Base-by-base conservation (phyloP, 1,140 invertebrate species). In the Muscidifurax raptorellus region DNA sequence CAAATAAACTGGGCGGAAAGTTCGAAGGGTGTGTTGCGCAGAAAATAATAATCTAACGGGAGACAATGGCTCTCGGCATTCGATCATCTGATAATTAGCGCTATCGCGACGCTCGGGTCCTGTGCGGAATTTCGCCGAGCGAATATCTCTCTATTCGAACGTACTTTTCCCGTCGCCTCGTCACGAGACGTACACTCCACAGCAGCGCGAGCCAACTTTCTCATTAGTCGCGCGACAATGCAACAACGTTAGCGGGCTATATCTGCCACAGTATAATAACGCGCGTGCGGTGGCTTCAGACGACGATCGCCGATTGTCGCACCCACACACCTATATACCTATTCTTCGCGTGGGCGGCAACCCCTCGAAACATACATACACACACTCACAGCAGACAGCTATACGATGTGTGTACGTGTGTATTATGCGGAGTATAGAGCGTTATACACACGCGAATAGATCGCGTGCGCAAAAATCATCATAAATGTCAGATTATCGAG, bases 191-290 rank as follows among this genome's bases (percentile, higher is more conserved):
- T n/a, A 69, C 32, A 77, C 18, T 18, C 75, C 22, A 18, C n/a
- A 64, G 71, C 6, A 81, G 83, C 79, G 79, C 18, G 52, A 74
- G 5, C 88, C 89, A 91, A 92, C 90, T 93, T 92, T 92, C 89
- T 92, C 91, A 91, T 93, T 93, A 92, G 89, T 86, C 89, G 81
- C 82, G 88, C 88, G 88, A 92, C 90, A 91, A 92, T 92, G 87
- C 89, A 86, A 83, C 87, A 84, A 85, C 87, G 88, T 89, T 88
- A 88, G 88, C 82, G 85, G 85, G 78, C 81, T 89, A 87, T 89
- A 89, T 89, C 87, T 89, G 87, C 72, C 87, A 79, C 87, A 87
- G 88, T 87, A 90, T 90, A 92, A 91, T 90, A 89, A 89, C 88
- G 89, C 88, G 89, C 88, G 82, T 87, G 52, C 52, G n/a, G n/a